phyloP scores from a whole-genome alignment of 2,888 invertebrate species.

The Parapristionchus giblindavisi region DNA sequence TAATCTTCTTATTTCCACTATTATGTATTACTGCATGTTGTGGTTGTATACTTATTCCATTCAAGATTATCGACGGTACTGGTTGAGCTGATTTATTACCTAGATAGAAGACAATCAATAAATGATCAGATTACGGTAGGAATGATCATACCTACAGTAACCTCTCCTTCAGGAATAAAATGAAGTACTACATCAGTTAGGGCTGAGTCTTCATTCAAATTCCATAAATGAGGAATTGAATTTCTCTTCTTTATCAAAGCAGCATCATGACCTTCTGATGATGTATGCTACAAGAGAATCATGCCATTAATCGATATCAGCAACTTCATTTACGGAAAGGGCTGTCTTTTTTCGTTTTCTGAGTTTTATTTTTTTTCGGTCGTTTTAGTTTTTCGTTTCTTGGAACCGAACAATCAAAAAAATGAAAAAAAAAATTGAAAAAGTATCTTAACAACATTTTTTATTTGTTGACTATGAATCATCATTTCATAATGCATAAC shows the following conservation, averaged over 20 bases:
- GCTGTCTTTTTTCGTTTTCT: too few relatives aligned
- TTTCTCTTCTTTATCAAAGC: constrained; percentile 68
- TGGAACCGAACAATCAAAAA: too few relatives aligned
- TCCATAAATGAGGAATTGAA: constrained; percentile 73
- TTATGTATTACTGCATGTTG: constrained; percentile 72
- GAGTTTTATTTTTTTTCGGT: too few relatives aligned
- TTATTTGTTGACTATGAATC: too few relatives aligned
- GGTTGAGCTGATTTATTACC: constrained; percentile 70
- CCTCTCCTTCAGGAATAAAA: constrained; percentile 72
- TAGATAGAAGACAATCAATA: constrained; percentile 67
- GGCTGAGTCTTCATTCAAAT: constrained; percentile 75
- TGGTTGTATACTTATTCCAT: constrained; percentile 74
- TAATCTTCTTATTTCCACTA: constrained; percentile 37
- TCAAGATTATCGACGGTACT: constrained; percentile 71
- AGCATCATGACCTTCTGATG: constrained; percentile 5
- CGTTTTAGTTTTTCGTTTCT: too few relatives aligned
- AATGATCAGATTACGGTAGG: too few relatives aligned
- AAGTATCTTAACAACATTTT: not conserved
- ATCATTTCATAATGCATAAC: not conserved
- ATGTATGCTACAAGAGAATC: constrained; percentile 4
- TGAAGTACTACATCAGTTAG: constrained; percentile 74
- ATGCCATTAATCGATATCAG: not conserved
- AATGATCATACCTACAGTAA: constrained; percentile 58
- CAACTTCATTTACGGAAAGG: too few relatives aligned
- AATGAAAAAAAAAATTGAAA: not conserved